Conservation (phyloP, 2,888 invertebrate genomes). For the Amphimallon solstitiale region DNA sequence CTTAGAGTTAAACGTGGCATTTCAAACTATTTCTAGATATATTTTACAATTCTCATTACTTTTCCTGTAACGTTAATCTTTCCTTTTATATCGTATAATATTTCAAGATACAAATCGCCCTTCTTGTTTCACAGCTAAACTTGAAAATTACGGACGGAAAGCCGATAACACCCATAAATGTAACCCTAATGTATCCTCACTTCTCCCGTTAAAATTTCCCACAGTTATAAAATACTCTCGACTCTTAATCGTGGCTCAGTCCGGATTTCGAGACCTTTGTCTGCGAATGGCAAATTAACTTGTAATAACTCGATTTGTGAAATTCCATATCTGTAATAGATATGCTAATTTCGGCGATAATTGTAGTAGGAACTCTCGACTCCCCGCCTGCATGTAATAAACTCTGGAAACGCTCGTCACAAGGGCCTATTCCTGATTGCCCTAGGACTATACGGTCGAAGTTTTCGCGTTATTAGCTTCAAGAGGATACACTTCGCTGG, state of each 20-base stretch:
- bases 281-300: conserved; percentile 20
- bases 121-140: not conserved
- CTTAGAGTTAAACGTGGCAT: too few species aligned
- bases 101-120: too few species aligned
- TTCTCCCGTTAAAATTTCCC: conserved; percentile 5
- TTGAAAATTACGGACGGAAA: conserved; percentile 17
- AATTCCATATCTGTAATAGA: conserved; percentile 30
- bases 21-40: too few species aligned
- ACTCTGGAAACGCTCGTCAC: not conserved
- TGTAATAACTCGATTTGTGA: conserved; percentile 22
- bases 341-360: conserved; percentile 29
- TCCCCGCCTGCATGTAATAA: not conserved
- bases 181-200: conserved; percentile 22
- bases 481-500: not conserved
- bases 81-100: too few species aligned
- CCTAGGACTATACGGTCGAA: not conserved
- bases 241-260: conserved; percentile 10
- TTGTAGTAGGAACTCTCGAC: not conserved
- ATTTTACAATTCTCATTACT: too few species aligned
- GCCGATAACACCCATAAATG: conserved; percentile 23
- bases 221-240: conserved; percentile 21
- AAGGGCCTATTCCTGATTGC: conserved; percentile 3
- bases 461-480: conserved; percentile 23
- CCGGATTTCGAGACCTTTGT: conserved; percentile 12
- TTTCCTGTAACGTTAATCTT: too few species aligned